Conservation (phyloP, 2,797 vertebrate species). For the Acanthis flammea region DNA sequence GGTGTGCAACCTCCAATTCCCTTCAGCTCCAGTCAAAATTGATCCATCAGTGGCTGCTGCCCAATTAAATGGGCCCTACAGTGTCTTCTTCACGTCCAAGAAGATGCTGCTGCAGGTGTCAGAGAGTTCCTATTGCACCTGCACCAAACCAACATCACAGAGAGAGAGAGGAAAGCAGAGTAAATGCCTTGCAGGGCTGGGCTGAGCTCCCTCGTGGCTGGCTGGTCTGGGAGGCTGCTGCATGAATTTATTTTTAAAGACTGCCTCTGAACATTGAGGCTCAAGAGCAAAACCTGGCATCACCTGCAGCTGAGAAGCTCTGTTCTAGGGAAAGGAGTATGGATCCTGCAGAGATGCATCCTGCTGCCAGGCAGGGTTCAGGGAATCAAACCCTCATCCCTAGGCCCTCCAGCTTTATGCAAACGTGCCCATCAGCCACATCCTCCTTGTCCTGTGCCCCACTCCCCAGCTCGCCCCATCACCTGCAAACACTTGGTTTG, state of each 20-base stretch:
- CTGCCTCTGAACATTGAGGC: not conserved
- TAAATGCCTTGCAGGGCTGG: not conserved
- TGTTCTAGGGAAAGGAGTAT: rapidly evolving
- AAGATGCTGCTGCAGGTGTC: not conserved
- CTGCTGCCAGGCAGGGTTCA: not conserved
- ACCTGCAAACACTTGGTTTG: not conserved
- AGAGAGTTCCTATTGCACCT: not conserved
- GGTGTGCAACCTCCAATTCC: not conserved
- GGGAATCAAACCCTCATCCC: not conserved
- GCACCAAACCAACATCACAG: not conserved
- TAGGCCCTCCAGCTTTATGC: not conserved
- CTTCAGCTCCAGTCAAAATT: not conserved
- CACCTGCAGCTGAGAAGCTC: not conserved
- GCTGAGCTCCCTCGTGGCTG: not conserved
- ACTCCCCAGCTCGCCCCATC: not conserved
- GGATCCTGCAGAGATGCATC: not conserved
- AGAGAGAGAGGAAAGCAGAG: not conserved
- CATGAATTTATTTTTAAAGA: not conserved
- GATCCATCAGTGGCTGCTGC: not conserved
- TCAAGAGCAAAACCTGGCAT: not conserved
- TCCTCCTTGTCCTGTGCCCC: not conserved
- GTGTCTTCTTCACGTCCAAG: not conserved
- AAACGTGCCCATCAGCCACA: rapidly evolving
- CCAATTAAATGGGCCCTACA: rapidly evolving
- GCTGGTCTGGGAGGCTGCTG: not conserved